phyloP scores from a whole-genome alignment of 2,888 invertebrate species.

The Oxycera nigricornis region DNA sequence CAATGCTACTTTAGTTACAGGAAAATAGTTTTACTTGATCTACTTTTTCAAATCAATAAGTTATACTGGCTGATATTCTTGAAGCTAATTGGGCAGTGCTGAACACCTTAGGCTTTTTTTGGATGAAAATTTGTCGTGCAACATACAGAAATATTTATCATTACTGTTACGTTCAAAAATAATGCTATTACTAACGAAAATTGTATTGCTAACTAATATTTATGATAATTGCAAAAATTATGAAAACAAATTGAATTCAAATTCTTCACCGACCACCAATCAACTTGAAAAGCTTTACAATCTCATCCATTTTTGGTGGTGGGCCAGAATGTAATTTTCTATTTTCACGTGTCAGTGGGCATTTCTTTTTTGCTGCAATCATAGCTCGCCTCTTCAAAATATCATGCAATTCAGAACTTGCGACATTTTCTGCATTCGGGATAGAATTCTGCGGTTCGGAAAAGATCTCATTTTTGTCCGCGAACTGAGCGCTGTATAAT shows the following conservation, averaged over 20 bases:
- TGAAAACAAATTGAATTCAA: too few species aligned
- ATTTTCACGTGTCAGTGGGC: neutral
- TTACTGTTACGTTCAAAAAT: too few species aligned
- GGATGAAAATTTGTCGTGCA: too few species aligned
- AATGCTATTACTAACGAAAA: too few species aligned
- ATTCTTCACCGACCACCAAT: slow-evolving; percentile 12
- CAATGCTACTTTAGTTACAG: too few species aligned
- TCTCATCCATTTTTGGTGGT: slow-evolving; percentile 1
- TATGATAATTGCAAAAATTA: neutral
- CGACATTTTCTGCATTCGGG: neutral
- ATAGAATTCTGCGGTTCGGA: neutral
- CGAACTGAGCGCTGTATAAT: neutral
- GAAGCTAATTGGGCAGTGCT: too few species aligned
- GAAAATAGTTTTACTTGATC: too few species aligned
- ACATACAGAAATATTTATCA: too few species aligned
- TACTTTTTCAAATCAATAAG: too few species aligned
- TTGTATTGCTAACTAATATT: neutral
- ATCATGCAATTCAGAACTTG: neutral
- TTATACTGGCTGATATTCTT: too few species aligned
- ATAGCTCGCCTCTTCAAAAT: slow-evolving; percentile 9
- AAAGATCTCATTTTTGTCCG: neutral
- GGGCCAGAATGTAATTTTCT: neutral
- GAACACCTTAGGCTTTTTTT: too few species aligned
- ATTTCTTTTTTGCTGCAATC: slow-evolving; percentile 10
- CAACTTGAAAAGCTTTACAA: neutral